These are phyloP conservation scores for Pipistrellus kuhlii DNA, from an alignment of 2,797 vertebrate species.

Conservation along the genomic window DNA sequence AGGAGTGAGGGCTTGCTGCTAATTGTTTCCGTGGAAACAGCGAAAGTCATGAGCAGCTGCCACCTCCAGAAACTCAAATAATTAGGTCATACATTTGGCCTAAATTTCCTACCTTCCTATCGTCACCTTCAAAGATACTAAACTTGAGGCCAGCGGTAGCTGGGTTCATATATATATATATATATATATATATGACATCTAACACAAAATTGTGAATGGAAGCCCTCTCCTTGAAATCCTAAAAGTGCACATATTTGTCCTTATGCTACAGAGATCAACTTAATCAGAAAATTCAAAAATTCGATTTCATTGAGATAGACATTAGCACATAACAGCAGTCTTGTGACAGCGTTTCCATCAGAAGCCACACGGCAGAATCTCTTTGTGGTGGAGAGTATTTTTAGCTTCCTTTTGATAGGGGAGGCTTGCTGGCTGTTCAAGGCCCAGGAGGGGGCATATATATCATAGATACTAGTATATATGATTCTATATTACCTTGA, in stretches of 20 bases:
- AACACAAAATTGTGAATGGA: neutral
- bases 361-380: constrained; percentile 63
- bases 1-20: neutral
- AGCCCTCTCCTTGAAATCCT: constrained; percentile 24
- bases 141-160: constrained; percentile 35
- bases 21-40: constrained; percentile 65
- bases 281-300: constrained; percentile 54
- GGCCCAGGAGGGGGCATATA: constrained; percentile 21
- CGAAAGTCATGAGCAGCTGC: constrained; percentile 55
- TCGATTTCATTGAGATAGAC: constrained; percentile 17
- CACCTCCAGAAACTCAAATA: constrained; percentile 67
- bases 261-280: constrained; percentile 51
- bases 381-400: constrained; percentile 69
- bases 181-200: neutral
- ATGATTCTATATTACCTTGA: constrained; percentile 48
- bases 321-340: neutral
- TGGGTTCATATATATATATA: neutral
- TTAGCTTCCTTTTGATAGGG: constrained; percentile 69
- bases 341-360: constrained; percentile 50
- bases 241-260: constrained; percentile 26
- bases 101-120: constrained; percentile 61
- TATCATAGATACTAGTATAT: neutral
- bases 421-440: constrained; percentile 58
- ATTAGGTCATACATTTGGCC: constrained; percentile 74
- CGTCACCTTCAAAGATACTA: constrained; percentile 59